Conservation (phyloP, 2,113 vertebrate genomes). For the Corythornis vintsioides region DNA sequence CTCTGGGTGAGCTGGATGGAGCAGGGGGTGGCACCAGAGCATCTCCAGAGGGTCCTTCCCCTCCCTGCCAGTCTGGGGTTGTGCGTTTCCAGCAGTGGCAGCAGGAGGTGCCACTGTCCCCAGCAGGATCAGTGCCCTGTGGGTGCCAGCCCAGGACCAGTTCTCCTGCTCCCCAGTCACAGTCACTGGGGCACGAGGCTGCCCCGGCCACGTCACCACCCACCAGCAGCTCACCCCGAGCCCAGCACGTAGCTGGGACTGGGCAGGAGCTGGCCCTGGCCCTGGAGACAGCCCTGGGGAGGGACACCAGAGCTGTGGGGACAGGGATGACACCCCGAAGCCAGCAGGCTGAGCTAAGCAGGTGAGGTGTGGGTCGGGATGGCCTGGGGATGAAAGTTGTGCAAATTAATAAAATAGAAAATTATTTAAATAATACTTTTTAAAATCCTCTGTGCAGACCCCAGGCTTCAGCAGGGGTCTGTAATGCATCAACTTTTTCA, state of each 20-base stretch:
- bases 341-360: too few relatives aligned
- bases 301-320: too few relatives aligned
- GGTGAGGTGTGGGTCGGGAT: not conserved
- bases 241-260: not conserved
- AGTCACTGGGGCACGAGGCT: not conserved
- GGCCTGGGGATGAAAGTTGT: not conserved
- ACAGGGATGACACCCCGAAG: too few relatives aligned
- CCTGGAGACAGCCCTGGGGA: not conserved
- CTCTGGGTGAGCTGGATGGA: too few relatives aligned
- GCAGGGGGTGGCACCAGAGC: not conserved
- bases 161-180: not conserved
- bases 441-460: too few relatives aligned
- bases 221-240: fast-evolving
- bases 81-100: not conserved
- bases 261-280: not conserved
- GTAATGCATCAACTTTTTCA: too few relatives aligned
- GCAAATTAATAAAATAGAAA: too few relatives aligned
- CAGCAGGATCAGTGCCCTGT: not conserved
- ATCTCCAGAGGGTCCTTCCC: not conserved
- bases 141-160: not conserved
- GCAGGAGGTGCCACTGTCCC: not conserved
- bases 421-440: too few relatives aligned
- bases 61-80: not conserved
- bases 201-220: not conserved
- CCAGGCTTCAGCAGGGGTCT: too few relatives aligned